Conservation (phyloP, 92 coral and sea anemone genomes). For the Paramuricea clavata region DNA sequence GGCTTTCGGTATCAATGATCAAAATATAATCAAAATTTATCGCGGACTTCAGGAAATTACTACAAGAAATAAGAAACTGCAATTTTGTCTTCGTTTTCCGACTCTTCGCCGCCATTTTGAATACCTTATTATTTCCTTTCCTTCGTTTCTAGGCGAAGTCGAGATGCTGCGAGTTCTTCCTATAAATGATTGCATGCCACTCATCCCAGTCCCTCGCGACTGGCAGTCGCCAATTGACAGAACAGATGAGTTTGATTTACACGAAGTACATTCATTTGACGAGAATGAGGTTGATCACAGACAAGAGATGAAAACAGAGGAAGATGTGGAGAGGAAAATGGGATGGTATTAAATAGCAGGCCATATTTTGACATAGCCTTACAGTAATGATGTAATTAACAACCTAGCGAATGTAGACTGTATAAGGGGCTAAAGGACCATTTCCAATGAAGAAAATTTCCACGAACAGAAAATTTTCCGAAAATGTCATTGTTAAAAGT, state of each 20-base stretch:
- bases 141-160: constrained; percentile 52
- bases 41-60: too few species aligned
- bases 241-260: constrained; percentile 78
- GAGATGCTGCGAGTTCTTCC: constrained; percentile 69
- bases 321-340: constrained; percentile 68
- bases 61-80: too few species aligned
- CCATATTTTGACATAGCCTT: too few species aligned
- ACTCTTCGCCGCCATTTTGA: neutral
- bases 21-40: too few species aligned
- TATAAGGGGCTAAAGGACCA: too few species aligned
- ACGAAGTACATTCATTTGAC: constrained; percentile 47
- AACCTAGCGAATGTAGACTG: too few species aligned
- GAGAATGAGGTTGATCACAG: constrained; percentile 61
- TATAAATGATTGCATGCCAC: constrained; percentile 67
- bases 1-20: too few species aligned
- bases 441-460: too few species aligned
- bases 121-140: neutral
- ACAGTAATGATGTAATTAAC: too few species aligned
- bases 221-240: constrained; percentile 56
- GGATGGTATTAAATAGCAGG: constrained; percentile 66
- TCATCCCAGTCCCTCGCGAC: constrained; percentile 66
- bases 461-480: too few species aligned
- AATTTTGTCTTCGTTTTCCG: too few species aligned
- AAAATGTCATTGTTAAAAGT: too few species aligned
- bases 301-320: constrained; percentile 70